Percentiles rank a stretch among this genome's conserved stretches.
These are phyloP conservation scores for Eumerus sabulonum DNA, from an alignment of 2,888 invertebrate species.

Conservation along the genomic window DNA sequence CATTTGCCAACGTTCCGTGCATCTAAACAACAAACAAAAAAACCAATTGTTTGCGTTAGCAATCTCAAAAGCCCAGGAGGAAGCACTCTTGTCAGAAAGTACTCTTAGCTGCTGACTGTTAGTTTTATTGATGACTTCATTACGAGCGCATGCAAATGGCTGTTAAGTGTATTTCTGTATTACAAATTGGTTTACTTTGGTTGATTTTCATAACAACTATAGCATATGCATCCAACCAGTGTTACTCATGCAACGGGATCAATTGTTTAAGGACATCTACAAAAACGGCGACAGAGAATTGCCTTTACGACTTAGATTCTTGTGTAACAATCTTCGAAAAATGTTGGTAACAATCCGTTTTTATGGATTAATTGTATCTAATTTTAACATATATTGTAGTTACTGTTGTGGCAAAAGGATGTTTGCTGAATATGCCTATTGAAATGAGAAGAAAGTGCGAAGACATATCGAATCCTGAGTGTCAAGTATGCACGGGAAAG, in stretches of 20 bases:
- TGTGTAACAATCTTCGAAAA: conserved; percentile 75
- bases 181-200: neutral
- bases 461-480: conserved; percentile 69
- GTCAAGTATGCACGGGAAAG: conserved; percentile 73
- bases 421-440: conserved; percentile 71
- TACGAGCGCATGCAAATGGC: conserved; percentile 28
- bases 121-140: conserved; percentile 22
- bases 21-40: too few relatives aligned
- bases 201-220: neutral
- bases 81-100: too few relatives aligned
- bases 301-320: conserved; percentile 74
- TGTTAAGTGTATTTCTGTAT: neutral
- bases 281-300: conserved; percentile 70
- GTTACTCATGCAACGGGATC: conserved; percentile 75
- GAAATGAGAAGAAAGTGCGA: conserved; percentile 72
- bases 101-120: neutral
- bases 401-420: conserved; percentile 73
- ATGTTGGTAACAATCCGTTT: conserved; percentile 71
- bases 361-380: neutral
- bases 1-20: too few relatives aligned
- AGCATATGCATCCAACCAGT: conserved; percentile 55
- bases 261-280: conserved; percentile 73
- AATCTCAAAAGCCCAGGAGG: neutral
- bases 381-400: conserved; percentile 65
- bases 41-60: too few relatives aligned